Evolutionary conservation across 2,113 vertebrate species (phyloP).

Genomic region (Scophthalmus maximus): DNA sequence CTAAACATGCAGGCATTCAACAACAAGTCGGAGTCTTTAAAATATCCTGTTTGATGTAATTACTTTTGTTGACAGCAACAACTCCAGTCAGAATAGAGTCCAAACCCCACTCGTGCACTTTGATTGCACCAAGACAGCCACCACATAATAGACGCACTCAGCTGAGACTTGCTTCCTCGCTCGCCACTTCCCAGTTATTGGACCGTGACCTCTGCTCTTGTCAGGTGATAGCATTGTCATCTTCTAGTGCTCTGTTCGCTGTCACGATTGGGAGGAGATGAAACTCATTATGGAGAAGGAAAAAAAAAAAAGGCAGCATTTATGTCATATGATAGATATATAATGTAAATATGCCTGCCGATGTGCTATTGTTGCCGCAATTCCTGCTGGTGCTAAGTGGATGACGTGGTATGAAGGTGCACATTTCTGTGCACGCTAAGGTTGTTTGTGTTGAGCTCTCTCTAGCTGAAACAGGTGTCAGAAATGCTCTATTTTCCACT

Average conservation of each 20-base stretch:
- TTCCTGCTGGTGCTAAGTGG: neutral
- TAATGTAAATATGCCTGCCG: neutral
- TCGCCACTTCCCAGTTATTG: slow-evolving; percentile 44
- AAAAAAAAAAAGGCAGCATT: slow-evolving; percentile 29
- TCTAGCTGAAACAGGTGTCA: neutral
- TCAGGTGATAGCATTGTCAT: slow-evolving; percentile 31
- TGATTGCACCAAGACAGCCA: slow-evolving; percentile 13
- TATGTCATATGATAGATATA: slow-evolving; percentile 2
- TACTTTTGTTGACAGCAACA: neutral
- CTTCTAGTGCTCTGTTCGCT: slow-evolving; percentile 37
- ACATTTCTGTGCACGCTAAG: neutral
- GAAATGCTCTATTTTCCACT: neutral
- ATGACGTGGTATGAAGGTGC: neutral
- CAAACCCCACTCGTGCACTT: slow-evolving; percentile 14
- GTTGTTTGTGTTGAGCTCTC: neutral
- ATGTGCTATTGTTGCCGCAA: neutral
- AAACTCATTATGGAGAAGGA: slow-evolving; percentile 17
- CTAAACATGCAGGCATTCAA: neutral
- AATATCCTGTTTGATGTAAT: neutral
- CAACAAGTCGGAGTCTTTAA: neutral
- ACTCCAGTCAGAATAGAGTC: neutral
- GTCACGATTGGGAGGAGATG: slow-evolving; percentile 33
- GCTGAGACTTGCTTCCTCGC: slow-evolving; percentile 23
- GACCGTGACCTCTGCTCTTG: slow-evolving; percentile 42
- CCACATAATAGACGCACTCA: slow-evolving; percentile 17